phyloP scores from a whole-genome alignment of 2,888 invertebrate species.

The Euspilapteryx auroguttella region DNA sequence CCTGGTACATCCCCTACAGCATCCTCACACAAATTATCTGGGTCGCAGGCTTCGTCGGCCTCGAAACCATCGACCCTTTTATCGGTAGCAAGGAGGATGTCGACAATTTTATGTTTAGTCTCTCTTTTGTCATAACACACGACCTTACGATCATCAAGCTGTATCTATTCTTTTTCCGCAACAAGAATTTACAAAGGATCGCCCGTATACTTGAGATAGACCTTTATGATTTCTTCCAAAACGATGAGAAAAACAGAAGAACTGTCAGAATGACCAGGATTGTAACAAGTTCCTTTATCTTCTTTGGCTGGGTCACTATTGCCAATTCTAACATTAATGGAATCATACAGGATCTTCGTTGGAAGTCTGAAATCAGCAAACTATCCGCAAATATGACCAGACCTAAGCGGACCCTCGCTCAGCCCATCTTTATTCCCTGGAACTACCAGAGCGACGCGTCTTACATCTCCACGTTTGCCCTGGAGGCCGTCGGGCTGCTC shows the following conservation, averaged over 20 bases:
- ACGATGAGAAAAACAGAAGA: constrained; percentile 19
- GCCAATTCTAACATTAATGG: constrained; percentile 39
- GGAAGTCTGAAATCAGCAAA: constrained; percentile 25
- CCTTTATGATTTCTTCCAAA: constrained; percentile 35
- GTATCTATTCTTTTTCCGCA: constrained; percentile 42
- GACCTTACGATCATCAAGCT: constrained; percentile 43
- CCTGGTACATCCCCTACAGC: constrained; percentile 37
- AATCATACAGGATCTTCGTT: constrained; percentile 31
- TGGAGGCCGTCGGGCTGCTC: constrained; percentile 38
- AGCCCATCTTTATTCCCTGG: constrained; percentile 53
- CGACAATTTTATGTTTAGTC: constrained; percentile 49
- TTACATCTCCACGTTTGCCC: constrained; percentile 31
- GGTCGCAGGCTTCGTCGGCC: constrained; percentile 44
- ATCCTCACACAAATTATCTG: constrained; percentile 36
- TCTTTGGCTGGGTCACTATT: constrained; percentile 48
- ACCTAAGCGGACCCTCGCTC: constrained; percentile 34
- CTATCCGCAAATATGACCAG: constrained; percentile 20
- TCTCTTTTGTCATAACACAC: constrained; percentile 49
- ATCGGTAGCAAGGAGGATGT: constrained; percentile 44
- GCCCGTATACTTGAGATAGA: constrained; percentile 33
- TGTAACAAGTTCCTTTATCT: constrained; percentile 31
- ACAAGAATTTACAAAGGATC: constrained; percentile 36
- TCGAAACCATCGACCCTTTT: constrained; percentile 49
- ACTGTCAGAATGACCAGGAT: constrained; percentile 30
- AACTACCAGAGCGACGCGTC: constrained; percentile 28